Evolutionary conservation across 2,797 vertebrate species (phyloP), one percentile per base, ranked within the genome.

Genomic region (Gambelia wislizenii): DNA sequence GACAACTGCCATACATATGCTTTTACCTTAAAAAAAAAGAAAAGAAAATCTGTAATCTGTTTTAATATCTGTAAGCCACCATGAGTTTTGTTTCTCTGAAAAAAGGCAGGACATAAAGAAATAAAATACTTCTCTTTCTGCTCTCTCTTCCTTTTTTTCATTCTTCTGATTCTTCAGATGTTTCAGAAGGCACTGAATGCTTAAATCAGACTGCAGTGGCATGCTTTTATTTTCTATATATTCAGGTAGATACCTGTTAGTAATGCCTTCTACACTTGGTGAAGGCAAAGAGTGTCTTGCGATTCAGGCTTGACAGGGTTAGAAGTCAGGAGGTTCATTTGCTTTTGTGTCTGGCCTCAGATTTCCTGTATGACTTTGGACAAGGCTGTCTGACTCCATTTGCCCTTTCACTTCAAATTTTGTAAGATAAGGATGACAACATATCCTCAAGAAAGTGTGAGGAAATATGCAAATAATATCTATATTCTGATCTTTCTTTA

Each of bases 391-490:
- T 82, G 39, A 49, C 54, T 79, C 0, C 0, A 89, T 88, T 70
- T 93, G 89, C 91, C 86, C 82, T 72, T 89, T 89, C 90, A 85
- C 0, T 69, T 92, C 70, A 8, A 61, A 54, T 59, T 88, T 69
- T 80, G 18, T 70, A 93, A 61, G 44, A 81, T 0, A 0, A 42
- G 52, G 92, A 83, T 74, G 85, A 87, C 82, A 89, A 22, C 72
- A 85, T 93, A 92, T 89, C 80, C 80, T 59, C 92, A n/a, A 47
- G 6, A 27, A 22, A 44, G 36, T 39, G 27, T 59, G 61, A 70
- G 8, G 83, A 87, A 84, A 70, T 44, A 47, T 0, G 39, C 49
- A 74, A 47, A 74, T 42, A 42, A 49, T 77, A 47, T 69, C 16
- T 74, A 49, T 84, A 59, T 54, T 70, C 18, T 20, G 14, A 67